Base-by-base conservation (phyloP, 92 coral and sea anemone genomes). In the Micromussa lordhowensis region DNA sequence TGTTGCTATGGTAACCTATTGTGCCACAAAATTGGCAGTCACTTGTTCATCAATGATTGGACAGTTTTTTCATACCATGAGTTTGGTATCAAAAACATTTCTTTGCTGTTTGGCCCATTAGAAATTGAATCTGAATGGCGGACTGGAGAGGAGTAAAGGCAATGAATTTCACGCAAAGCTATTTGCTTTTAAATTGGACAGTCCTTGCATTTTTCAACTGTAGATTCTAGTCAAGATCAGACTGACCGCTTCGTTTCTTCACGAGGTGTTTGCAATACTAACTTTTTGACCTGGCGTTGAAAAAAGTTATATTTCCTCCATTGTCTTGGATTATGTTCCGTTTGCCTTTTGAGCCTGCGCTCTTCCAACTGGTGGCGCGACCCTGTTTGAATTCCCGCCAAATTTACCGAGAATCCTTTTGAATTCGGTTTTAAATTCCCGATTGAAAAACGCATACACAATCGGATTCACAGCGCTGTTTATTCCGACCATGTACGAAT, bases 401-500 rank as follows among this genome's bases (percentile, higher is more conserved):
- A 36, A 13, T 36, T 24, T 61, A 22, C 68, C 4, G 3, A 61
- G 31, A 61, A 81, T 81, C 55, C 73, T 81, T 21, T 81, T 81
- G 19, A 88, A 88, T 66, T 81, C 86, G 13, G 24, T 81, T 73
- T 82, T 88, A 82, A 88, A 88, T 28, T 88, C 91, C 22, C 82
- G 57, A 77, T 88, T 88, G 79, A 88, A 68, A 21, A 88, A 72
- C 14, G 87, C 91, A 38, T 88, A 88, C 19, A 88, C 73, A 12
- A 88, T 11, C 2, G 91, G 91, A 63, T 88, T 88, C 13, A 73
- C 55, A 24, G 86, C 86, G 53, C 91, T 88, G 5, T 82, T 80
- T 12, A 88, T 63, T 3, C 91, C 91, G 2, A 53, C 86, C 86
- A 81, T 74, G 57, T 80, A 81, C 2, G 91, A 78, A 84, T 88